Base-by-base conservation (phyloP, 2,888 invertebrate species). In the Anagyrus pseudococci region DNA sequence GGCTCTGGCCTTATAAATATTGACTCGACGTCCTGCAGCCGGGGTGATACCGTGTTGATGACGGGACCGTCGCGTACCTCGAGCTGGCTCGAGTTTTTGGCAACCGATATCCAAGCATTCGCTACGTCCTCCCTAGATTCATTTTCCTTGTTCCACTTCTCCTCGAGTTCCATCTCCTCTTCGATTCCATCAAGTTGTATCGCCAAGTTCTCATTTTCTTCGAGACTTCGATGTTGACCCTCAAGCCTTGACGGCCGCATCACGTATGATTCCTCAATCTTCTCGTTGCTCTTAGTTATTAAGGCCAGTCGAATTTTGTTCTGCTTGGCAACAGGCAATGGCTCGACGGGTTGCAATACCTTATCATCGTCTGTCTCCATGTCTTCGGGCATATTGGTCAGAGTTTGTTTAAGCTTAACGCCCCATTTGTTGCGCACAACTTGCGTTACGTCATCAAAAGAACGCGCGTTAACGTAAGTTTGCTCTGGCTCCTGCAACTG, bases 1-100 rank as follows among this genome's bases (percentile, higher is more conserved):
- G 76, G 71, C 53, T 78, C 75, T 0, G 78, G 77, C 3, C 69
- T 69, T 29, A 75, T 74, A 3, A 71, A 73, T 13, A 74, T 23
- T 29, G 64, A 58, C 2, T 67, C 68, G 19, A 53, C 40, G 6
- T 40, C 40, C 33, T 62, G 29, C 2, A 58, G 8, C 0, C 57
- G 19, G 0, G 43, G 13, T 8, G 54, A 37, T 1, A n/a, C 0
- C 1, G 66, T 40, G 0, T 44, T 10, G n/a, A 15, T 20, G 3
- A n/a, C 17, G 33, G 43, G 43, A n/a, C 48, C 8, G 1, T 26
- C 29, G 54, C 8, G 3, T 15, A 8, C 4, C 33, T 37, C 52
- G 8, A 58, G 66, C 17, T 67, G 46, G 23, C 62, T 72, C 4
- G 75, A 72, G 19, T 60, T 71, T 1, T 41, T 17, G 0, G 63